These are phyloP conservation scores for Chirona hameri DNA, from an alignment of 2,888 invertebrate genomes.

Conservation along the genomic window DNA sequence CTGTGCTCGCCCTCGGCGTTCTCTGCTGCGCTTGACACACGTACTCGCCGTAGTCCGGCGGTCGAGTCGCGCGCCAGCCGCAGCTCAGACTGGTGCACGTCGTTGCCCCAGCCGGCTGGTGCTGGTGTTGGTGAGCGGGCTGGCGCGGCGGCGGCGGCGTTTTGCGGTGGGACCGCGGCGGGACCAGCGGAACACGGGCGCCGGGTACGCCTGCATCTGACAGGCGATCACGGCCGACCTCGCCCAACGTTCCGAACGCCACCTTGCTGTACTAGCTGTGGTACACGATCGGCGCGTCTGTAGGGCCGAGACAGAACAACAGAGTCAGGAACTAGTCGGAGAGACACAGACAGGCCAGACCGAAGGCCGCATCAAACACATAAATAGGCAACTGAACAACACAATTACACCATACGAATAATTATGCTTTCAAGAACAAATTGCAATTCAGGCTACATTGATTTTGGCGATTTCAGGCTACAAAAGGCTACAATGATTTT, in stretches of 20 bases:
- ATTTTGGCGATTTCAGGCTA: no score
- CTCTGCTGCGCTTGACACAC: constrained; percentile 83
- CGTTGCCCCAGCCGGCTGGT: constrained; percentile 37
- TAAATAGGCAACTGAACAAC: no score
- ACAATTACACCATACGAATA: no score
- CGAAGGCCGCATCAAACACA: no score
- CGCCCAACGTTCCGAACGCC: constrained; percentile 77
- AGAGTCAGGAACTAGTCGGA: neutral
- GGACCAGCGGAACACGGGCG: constrained; percentile 85
- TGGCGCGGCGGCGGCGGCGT: constrained; percentile 81
- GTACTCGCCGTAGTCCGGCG: constrained; percentile 83
- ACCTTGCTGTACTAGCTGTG: constrained; percentile 63
- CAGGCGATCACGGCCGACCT: constrained; percentile 81
- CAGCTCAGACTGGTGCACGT: constrained; percentile 52
- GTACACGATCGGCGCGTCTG: constrained; percentile 79
- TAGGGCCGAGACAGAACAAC: constrained; percentile 40
- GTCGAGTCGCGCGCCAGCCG: constrained; percentile 71
- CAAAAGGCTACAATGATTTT: no score
- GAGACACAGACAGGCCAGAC: no score
- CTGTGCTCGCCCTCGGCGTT: constrained; percentile 72
- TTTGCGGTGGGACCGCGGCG: constrained; percentile 54
- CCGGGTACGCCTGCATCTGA: constrained; percentile 85
- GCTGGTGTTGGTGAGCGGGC: constrained; percentile 55
- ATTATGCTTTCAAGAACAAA: no score
- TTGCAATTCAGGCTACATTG: no score